Conservation (phyloP, 64 coral and sea anemone species). For the Montipora sp. region DNA sequence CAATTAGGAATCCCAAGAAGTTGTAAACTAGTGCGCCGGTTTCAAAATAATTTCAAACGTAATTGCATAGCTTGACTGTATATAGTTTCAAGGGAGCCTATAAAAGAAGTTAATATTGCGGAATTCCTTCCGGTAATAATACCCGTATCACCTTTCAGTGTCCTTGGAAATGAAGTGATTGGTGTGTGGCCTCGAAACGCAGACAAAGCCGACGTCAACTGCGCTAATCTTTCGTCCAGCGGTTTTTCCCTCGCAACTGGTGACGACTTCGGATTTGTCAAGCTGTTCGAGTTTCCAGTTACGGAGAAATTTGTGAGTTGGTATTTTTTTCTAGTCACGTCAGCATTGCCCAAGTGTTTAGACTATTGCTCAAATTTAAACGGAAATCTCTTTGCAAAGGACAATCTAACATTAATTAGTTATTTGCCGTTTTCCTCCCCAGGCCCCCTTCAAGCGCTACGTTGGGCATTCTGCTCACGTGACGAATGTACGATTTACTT, state of each 20-base stretch:
- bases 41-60: too few relatives aligned
- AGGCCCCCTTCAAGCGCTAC: slow-evolving; percentile 94
- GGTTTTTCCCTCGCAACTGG: slow-evolving; percentile 91
- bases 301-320: slow-evolving; percentile 96
- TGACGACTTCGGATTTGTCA: slow-evolving; percentile 99
- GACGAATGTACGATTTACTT: slow-evolving; percentile 97
- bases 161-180: slow-evolving; percentile 95
- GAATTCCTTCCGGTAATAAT: background rate
- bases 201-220: slow-evolving; percentile 99
- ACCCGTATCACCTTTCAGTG: slow-evolving; percentile 51
- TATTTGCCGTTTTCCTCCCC: background rate
- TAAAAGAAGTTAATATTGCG: too few relatives aligned
- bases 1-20: too few relatives aligned
- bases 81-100: too few relatives aligned
- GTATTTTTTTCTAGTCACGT: background rate
- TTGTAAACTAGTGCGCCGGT: too few relatives aligned
- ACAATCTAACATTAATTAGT: background rate
- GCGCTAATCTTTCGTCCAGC: slow-evolving; percentile 79
- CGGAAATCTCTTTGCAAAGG: background rate
- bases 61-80: too few relatives aligned
- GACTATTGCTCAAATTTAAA: background rate
- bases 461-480: slow-evolving; percentile 98
- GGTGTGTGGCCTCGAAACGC: slow-evolving; percentile 98
- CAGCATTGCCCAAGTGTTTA: background rate
- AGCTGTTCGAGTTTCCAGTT: slow-evolving; percentile 93